Evolutionary conservation across 2,888 invertebrate genomes (phyloP), one percentile per base, ranked within the genome.

Genomic region (Venustoraphidia nigricollis): DNA sequence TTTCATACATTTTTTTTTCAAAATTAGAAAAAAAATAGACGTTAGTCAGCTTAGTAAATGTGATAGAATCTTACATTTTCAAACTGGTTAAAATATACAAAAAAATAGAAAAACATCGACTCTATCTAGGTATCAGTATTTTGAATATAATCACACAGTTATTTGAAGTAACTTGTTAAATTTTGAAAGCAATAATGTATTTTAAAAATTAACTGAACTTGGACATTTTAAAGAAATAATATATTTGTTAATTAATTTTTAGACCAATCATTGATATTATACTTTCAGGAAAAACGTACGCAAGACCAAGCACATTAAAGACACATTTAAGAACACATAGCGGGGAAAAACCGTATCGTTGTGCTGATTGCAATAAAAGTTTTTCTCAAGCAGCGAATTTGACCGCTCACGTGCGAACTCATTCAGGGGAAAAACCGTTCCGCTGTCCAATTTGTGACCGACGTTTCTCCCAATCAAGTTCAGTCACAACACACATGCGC

Each of bases 331-430:
- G 97, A 47, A 97, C 96, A 1, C 97, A 97, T 66, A 90, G 91
- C 3, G 96, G 96, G 0, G 96, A 97, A 66, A 81, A 94, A 57
- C 93, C 93, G 0, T 88, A 91, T 66, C 73, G 85, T 49, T 94
- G 94, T 65, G 83, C 85, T 45, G 93, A 93, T 60, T 96, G 95
- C 70, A 88, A 88, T 65, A 96, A 96, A 67, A 92, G 93, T 55
- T 96, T 96, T 70, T 92, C 92, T 44, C 97, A 98, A 69, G 97
- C 97, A 41, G 97, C 97, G 53, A 98, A 98, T 70, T 71, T 98
- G 56, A 97, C 96, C 9, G 97, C 97, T 10, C 97, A 98, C 66
- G 89, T 94, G 13, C 73, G 93, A 56, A 93, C 93, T 5, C 97
- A 97, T 68, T 88, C 88, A 51, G 97, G 97, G 1, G 97, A 98